These are phyloP conservation scores for Doryteuthis pealeii DNA, from an alignment of 1,140 invertebrate species.

Conservation along the genomic window DNA sequence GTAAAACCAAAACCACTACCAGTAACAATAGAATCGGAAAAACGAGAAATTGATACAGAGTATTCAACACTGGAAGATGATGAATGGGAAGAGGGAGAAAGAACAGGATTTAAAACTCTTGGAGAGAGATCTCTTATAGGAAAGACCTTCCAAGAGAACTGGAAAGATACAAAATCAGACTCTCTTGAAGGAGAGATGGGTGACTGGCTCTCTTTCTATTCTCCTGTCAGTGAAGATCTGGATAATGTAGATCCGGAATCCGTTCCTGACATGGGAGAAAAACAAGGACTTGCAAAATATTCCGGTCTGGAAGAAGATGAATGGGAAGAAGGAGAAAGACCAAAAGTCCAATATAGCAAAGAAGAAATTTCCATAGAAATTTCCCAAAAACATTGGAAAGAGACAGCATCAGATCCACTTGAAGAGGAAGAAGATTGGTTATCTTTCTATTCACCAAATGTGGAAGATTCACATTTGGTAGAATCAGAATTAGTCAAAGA, in stretches of 20 bases:
- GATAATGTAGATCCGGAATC: neutral
- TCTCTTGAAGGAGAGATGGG: neutral
- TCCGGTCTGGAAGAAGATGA: constrained; percentile 1
- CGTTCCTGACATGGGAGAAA: neutral
- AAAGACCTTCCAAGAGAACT: neutral
- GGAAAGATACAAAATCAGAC: neutral
- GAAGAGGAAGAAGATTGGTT: neutral
- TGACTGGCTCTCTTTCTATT: too few species aligned
- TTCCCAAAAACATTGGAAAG: neutral
- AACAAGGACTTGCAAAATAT: neutral
- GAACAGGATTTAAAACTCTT: neutral
- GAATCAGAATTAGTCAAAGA: too few species aligned
- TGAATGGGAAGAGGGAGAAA: neutral
- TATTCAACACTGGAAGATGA: neutral
- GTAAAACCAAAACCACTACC: too few species aligned
- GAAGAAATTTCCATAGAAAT: neutral
- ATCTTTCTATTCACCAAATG: too few species aligned
- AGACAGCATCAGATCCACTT: neutral
- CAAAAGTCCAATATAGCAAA: neutral
- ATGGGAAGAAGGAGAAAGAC: constrained; percentile 1
- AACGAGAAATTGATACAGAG: too few species aligned
- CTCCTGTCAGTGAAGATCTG: neutral
- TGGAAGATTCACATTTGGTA: too few species aligned
- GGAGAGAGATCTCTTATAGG: too few species aligned
- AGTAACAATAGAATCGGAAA: too few species aligned